A percentile compares a stretch with the other conserved stretches of the same genome.
Conservation (phyloP, 1,140 invertebrate genomes). For the Ceratina australensis region DNA sequence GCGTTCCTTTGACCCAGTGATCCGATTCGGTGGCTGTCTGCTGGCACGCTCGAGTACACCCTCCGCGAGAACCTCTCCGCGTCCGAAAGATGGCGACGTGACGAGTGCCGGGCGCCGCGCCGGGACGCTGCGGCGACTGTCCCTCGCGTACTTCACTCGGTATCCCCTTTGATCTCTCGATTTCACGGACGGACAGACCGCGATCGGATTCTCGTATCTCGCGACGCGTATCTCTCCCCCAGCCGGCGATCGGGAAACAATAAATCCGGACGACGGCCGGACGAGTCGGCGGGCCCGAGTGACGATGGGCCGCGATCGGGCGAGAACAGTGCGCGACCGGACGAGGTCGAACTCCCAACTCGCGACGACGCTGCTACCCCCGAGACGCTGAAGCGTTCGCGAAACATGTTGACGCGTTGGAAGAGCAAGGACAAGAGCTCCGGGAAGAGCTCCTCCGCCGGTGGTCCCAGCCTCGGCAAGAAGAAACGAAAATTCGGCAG, state of each 20-base stretch:
- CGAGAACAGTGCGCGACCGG: conserved; percentile 6
- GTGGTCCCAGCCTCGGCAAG: conserved; percentile 72
- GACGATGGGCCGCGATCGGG: not conserved
- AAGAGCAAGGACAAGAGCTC: conserved; percentile 82
- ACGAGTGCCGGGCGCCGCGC: not conserved
- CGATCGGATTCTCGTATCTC: not conserved
- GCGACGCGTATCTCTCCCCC: too few species aligned
- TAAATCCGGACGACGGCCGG: too few species aligned
- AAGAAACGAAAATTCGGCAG: conserved; percentile 81
- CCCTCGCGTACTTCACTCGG: not conserved
- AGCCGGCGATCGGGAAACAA: too few species aligned
- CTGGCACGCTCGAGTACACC: conserved; percentile 19
- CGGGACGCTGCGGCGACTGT: conserved; percentile 26
- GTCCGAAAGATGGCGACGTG: conserved; percentile 47
- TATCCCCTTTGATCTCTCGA: too few species aligned
- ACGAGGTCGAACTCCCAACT: conserved; percentile 2
- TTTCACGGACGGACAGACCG: not conserved
- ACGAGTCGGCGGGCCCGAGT: too few species aligned
- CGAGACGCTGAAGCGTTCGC: conserved; percentile 46
- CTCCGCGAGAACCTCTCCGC: conserved; percentile 14
- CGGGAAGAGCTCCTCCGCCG: conserved; percentile 75
- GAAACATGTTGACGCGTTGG: conserved; percentile 81
- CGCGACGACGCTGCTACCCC: conserved; percentile 34
- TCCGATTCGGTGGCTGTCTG: conserved; percentile 30
- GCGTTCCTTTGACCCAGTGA: conserved; percentile 50